These are phyloP conservation scores for Phocides pigmalion DNA, from an alignment of 1,140 invertebrate genomes.

Conservation along the genomic window DNA sequence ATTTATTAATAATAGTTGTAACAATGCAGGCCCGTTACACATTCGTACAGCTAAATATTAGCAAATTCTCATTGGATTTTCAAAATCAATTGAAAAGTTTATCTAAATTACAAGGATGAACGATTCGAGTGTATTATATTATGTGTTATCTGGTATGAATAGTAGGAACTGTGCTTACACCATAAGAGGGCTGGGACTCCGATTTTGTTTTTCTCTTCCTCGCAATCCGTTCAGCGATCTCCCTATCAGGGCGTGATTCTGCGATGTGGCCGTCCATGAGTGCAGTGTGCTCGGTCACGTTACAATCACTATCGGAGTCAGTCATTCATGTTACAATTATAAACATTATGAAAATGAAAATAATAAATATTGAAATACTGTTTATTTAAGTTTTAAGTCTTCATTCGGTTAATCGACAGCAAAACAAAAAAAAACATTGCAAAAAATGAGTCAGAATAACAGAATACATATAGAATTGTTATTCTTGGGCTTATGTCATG, in stretches of 20 bases:
- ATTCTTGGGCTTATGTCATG: too few species aligned
- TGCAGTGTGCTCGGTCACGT: constrained; percentile 89
- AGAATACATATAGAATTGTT: too few species aligned
- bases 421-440: not conserved
- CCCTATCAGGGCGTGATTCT: constrained; percentile 80
- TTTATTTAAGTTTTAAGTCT: not conserved
- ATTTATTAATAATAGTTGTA: too few species aligned
- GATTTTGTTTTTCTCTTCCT: constrained; percentile 73
- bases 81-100: too few species aligned
- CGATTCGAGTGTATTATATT: not conserved
- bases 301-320: constrained; percentile 67
- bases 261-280: constrained; percentile 92
- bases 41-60: too few species aligned
- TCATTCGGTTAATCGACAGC: not conserved
- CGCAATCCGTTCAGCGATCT: constrained; percentile 70
- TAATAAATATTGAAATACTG: not conserved
- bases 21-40: too few species aligned
- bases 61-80: too few species aligned
- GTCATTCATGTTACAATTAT: constrained; percentile 72
- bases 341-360: constrained; percentile 53
- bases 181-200: constrained; percentile 70
- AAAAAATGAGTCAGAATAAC: too few species aligned
- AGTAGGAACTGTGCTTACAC: constrained; percentile 57
- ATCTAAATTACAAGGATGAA: not conserved
- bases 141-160: not conserved